A percentile compares a stretch with the other conserved stretches of the same genome.
Conservation (phyloP, 2,888 invertebrate species). For the Latrodectus hesperus region DNA sequence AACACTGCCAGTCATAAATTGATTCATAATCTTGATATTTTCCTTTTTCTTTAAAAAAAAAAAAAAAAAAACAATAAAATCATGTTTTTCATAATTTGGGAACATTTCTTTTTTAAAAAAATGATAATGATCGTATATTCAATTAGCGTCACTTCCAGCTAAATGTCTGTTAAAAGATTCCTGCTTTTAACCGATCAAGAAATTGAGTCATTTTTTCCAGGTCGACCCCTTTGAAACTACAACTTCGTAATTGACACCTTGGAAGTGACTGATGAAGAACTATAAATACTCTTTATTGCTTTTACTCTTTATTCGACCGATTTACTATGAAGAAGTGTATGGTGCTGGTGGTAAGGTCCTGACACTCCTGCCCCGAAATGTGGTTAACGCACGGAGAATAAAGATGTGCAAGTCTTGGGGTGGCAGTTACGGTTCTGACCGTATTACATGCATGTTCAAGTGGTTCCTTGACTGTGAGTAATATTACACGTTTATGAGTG, state of each 20-base stretch:
- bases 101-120: no score
- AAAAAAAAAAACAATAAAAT: no score
- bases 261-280: constrained; percentile 21
- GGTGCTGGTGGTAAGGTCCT: constrained; percentile 26
- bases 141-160: no score
- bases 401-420: constrained; percentile 20
- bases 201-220: constrained; percentile 4
- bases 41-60: no score
- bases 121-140: no score
- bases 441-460: neutral
- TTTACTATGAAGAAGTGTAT: neutral
- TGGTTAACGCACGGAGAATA: constrained; percentile 4
- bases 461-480: no score
- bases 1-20: no score
- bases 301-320: neutral
- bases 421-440: constrained; percentile 40
- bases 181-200: constrained; percentile 27
- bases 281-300: neutral
- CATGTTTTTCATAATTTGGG: no score
- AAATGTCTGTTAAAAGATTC: no score
- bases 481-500: no score
- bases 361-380: constrained; percentile 9
- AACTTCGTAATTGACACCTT: constrained; percentile 43
- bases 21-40: no score
- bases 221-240: constrained; percentile 5